Percentiles rank a stretch among this genome's conserved stretches.
Evolutionary conservation across 1,140 invertebrate genomes (phyloP).

Genomic region (Parasteatoda tepidariorum): DNA sequence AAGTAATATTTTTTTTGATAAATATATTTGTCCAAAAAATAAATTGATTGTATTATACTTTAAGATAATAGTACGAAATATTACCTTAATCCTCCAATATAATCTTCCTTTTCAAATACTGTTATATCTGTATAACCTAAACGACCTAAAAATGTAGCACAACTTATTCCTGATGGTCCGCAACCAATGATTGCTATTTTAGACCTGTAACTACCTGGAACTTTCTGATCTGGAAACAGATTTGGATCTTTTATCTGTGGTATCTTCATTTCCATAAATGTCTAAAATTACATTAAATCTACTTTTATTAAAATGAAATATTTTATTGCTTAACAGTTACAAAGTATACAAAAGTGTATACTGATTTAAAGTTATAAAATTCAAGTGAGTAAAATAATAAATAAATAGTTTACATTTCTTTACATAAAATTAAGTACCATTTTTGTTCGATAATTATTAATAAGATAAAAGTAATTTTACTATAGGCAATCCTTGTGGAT

Average conservation of each 20-base stretch:
- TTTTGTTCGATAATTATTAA: too few relatives aligned
- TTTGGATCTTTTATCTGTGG: conserved; percentile 83
- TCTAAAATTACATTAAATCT: conserved; percentile 71
- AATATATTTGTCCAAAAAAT: background rate
- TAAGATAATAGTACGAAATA: too few relatives aligned
- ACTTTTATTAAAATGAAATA: too few relatives aligned
- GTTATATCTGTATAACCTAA: conserved; percentile 92
- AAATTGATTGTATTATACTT: too few relatives aligned
- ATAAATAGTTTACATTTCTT: too few relatives aligned
- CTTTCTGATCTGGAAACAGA: conserved; percentile 67
- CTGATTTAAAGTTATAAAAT: too few relatives aligned
- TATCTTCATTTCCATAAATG: conserved; percentile 94
- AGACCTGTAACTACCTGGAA: conserved; percentile 74
- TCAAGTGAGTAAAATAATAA: too few relatives aligned
- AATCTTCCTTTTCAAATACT: conserved; percentile 91
- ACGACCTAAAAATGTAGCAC: conserved; percentile 93
- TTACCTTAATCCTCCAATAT: conserved; percentile 89
- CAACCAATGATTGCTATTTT: conserved; percentile 93
- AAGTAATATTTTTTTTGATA: background rate
- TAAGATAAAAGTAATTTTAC: too few relatives aligned
- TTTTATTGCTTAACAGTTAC: too few relatives aligned
- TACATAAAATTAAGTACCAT: too few relatives aligned
- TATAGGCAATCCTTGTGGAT: too few relatives aligned
- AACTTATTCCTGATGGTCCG: conserved; percentile 96
- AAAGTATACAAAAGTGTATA: too few relatives aligned